These are phyloP conservation scores for Gonocerus acuteangulatus DNA, from an alignment of 2,888 invertebrate species.

Conservation along the genomic window DNA sequence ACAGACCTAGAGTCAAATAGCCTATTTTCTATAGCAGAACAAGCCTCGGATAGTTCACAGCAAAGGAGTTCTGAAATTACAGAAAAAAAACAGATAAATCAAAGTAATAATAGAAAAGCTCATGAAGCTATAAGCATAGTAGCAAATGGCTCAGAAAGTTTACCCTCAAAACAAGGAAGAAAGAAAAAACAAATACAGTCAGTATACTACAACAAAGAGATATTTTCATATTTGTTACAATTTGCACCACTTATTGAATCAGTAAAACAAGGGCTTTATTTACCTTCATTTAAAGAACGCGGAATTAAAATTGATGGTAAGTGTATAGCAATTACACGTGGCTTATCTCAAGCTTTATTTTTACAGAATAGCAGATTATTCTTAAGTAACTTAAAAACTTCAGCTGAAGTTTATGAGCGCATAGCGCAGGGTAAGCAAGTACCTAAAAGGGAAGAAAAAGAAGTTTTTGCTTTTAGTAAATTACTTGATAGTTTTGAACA, in stretches of 20 bases:
- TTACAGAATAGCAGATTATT: neutral
- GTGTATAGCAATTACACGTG: neutral
- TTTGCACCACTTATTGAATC: neutral
- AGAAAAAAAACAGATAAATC: too few relatives aligned
- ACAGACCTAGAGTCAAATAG: neutral
- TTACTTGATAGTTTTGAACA: neutral
- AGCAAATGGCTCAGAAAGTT: neutral
- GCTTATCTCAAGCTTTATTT: neutral
- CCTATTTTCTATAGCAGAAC: neutral
- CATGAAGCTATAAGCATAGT: too few relatives aligned
- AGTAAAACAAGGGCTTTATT: too few relatives aligned
- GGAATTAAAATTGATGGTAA: neutral
- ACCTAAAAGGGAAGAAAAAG: neutral
- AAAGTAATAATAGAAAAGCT: too few relatives aligned
- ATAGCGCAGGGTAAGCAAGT: slow-evolving; percentile 5
- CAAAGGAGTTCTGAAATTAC: neutral
- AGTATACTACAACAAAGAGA: neutral
- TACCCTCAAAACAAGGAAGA: neutral
- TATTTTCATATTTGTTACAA: neutral
- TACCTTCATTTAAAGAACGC: too few relatives aligned
- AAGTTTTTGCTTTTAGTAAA: slow-evolving; percentile 2
- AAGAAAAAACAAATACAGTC: slow-evolving; percentile 4
- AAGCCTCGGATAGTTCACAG: neutral
- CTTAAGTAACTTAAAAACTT: neutral
- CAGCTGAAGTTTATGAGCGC: neutral